phyloP scores from a whole-genome alignment of 2,888 invertebrate species.

The Rhagonycha fulva region DNA sequence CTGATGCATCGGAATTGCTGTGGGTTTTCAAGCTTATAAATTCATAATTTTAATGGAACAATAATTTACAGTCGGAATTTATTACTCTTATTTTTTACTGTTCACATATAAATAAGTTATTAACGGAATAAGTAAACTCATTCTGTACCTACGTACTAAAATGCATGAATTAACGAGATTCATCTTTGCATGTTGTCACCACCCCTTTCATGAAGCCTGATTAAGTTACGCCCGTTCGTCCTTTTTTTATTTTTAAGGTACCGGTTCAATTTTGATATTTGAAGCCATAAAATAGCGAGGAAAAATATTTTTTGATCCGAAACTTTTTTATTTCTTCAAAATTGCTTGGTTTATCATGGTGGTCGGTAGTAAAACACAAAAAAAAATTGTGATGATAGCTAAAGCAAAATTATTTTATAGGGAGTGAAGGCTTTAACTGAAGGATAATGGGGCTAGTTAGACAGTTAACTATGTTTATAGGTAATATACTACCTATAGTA shows the following conservation, averaged over 20 bases:
- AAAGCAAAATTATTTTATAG: too few relatives aligned
- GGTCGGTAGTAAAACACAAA: background rate
- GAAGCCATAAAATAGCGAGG: background rate
- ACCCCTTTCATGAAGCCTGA: background rate
- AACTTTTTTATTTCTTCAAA: background rate
- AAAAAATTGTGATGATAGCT: background rate
- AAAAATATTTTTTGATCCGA: background rate
- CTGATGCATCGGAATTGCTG: background rate
- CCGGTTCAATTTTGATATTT: background rate
- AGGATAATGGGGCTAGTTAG: background rate
- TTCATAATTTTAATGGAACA: background rate
- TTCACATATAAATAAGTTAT: background rate
- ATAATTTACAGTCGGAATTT: background rate
- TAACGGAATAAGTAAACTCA: background rate
- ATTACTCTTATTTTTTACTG: background rate
- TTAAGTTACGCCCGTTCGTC: background rate
- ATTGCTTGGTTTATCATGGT: background rate
- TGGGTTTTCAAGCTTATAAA: background rate
- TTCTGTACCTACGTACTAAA: background rate
- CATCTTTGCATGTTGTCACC: background rate
- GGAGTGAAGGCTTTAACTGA: background rate
- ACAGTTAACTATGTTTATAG: background rate
- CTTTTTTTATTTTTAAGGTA: background rate
- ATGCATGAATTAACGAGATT: background rate
- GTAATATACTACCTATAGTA: background rate